Base-by-base conservation (phyloP, 2,113 vertebrate species). In the Calonectris borealis region DNA sequence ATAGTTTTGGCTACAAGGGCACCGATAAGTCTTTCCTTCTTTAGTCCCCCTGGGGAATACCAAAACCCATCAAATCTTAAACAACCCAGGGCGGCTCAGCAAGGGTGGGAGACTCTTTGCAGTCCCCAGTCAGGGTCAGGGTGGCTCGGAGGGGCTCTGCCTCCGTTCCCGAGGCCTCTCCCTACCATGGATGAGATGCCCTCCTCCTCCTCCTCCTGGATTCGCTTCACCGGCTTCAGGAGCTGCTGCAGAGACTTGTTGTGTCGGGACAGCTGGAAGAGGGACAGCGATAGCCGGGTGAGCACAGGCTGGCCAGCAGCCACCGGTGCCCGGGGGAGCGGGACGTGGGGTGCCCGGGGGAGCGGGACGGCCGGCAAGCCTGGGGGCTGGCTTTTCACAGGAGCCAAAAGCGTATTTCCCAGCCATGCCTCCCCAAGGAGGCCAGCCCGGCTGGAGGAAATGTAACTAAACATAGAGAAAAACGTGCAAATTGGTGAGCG, bases 131-230 rank as follows among this genome's bases (percentile, higher is more conserved):
- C 65, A 55, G 40, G 52, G 36, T 17, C 2, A 6, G 86, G 54
- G 73, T 0, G 0, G 42, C 3, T 5, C 7, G 4, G 4, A 11
- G 49, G 27, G 62, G 42, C 66, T 83, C 40, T 80, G 80, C 25
- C 58, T 42, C 26, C 13, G 1, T 7, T 36, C 62, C 46, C 1
- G 0, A 55, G 40, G 32, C 7, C 7, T 8, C 22, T 26, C 89
- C 92, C 13, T 98, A 99, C 99, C 99, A 99, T 99, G 88, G 99
- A 99, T 13, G 99, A 99, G 96, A 99, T 99, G n/a, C 99, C 98
- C 64, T 99, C 99, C 4, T 99, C 99, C n/a, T 99, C 99, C 38
- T 99, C 99, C 89, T 99, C 99, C 93, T 99, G 98, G 72, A 96
- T 98, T 58, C 99, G 98, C 96, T 98, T 99, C 42, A 95, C 98